Evolutionary conservation across 2,113 vertebrate species (phyloP).

Genomic region (Chrysemys picta): DNA sequence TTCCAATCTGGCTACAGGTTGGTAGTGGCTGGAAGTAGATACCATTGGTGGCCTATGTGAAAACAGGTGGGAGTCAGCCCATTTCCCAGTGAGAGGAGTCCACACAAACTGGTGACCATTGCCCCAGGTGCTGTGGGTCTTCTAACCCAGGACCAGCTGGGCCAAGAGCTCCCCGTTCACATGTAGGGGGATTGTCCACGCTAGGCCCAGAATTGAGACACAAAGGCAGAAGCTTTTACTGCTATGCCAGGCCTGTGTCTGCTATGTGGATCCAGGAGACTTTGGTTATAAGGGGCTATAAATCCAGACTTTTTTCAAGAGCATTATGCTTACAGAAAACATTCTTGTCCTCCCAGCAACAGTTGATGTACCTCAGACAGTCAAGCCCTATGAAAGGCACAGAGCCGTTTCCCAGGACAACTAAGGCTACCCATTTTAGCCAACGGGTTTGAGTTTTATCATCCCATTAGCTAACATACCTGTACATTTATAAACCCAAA

Average conservation of each 20-base stretch:
- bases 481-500: conserved; percentile 3
- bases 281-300: background rate
- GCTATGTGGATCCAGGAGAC: background rate
- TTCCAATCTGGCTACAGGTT: background rate
- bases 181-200: rapidly evolving
- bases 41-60: background rate
- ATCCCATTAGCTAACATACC: background rate
- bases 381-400: conserved; percentile 23
- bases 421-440: background rate
- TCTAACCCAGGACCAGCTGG: background rate
- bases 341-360: conserved; percentile 24
- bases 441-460: conserved; percentile 2
- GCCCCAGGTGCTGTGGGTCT: background rate
- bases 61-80: background rate
- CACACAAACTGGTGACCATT: background rate
- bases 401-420: rapidly evolving
- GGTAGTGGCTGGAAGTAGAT: background rate
- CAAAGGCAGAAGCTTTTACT: background rate
- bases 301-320: conserved; percentile 34
- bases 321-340: rapidly evolving
- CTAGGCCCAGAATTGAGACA: background rate
- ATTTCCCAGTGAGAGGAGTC: background rate
- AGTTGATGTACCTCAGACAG: background rate
- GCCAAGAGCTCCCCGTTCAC: background rate
- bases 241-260: background rate